These are phyloP conservation scores for Drosophila lacertosa DNA, from an alignment of 1,140 invertebrate genomes.

Conservation along the genomic window DNA sequence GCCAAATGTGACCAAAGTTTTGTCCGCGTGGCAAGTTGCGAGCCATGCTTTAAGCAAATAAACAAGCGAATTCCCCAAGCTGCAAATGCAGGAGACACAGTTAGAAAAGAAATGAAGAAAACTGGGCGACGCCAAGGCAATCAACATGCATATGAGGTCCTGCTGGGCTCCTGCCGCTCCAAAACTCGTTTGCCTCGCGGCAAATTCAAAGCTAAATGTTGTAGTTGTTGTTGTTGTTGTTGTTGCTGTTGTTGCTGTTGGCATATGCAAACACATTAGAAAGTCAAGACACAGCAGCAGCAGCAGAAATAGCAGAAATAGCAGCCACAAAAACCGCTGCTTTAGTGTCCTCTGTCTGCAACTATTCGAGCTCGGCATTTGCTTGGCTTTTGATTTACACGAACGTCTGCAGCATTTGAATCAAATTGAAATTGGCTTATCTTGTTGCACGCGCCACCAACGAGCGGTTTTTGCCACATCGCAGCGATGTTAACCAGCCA, in stretches of 20 bases:
- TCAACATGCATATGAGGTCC: slow-evolving; percentile 13
- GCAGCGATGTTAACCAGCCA: background rate
- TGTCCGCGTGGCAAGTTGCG: slow-evolving; percentile 19
- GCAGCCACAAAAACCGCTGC: slow-evolving; percentile 49
- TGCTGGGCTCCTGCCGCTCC: background rate
- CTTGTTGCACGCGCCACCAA: slow-evolving; percentile 66
- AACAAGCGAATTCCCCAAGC: slow-evolving; percentile 50
- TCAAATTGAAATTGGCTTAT: slow-evolving; percentile 80
- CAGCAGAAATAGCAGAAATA: too few relatives aligned
- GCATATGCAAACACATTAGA: slow-evolving; percentile 67
- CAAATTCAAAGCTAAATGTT: background rate
- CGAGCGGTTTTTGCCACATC: slow-evolving; percentile 49
- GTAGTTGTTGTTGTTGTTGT: slow-evolving; percentile 23
- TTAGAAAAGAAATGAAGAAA: too few relatives aligned
- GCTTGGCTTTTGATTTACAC: slow-evolving; percentile 68
- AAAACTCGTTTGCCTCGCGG: background rate
- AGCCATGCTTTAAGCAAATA: slow-evolving; percentile 2
- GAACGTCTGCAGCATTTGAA: slow-evolving; percentile 69
- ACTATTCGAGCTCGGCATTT: slow-evolving; percentile 48
- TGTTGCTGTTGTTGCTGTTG: slow-evolving; percentile 45
- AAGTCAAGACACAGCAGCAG: slow-evolving; percentile 56
- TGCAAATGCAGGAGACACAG: slow-evolving; percentile 37
- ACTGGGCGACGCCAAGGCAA: slow-evolving; percentile 47
- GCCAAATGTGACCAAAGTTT: slow-evolving; percentile 52
- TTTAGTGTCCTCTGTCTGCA: slow-evolving; percentile 10